Evolutionary conservation across 2,888 invertebrate genomes (phyloP), one percentile per base, ranked within the genome.

Genomic region (Chalcosyrphus nemorum): DNA sequence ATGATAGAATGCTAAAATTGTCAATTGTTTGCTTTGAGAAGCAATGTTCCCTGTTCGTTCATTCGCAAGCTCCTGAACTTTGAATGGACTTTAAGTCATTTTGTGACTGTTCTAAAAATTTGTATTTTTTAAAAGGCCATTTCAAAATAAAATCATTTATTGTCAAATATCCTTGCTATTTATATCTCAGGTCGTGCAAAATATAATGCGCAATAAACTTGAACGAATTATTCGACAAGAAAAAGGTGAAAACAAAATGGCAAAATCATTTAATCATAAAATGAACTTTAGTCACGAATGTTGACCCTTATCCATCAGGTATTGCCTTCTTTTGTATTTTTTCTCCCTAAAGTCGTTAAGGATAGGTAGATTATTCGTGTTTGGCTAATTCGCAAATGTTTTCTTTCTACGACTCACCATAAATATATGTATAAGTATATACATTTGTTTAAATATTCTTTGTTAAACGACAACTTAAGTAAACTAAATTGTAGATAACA

Each of bases 251-350:
- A 29, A 45, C 29, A 29, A 29, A 61, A 29, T 45, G 43, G 32
- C 45, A 29, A 61, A 61, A 17, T 19, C 43, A 24, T 61, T 61
- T 29, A 61, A 52, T 29, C 19, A 29, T 61, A 29, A 61, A 61
- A 61, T 45, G 43, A 45, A 32, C 32, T 17, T 17, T 29, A 15
- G 45, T 61, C 61, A 61, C 61, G 45, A 61, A 61, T 21, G 15
- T 59, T 43, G 59, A 59, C 56, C 56, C 21, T 35, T 21, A 6
- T 38, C n/a, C 41, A 24, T 2, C 24, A 24, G 27, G 24, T 27
- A 27, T 15, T 45, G 17, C 43, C 45, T 61, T 61, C 45, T 61
- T 17, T 45, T 29, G 29, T n/a, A 43, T 24, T 59, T 13, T 13
- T 3, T 52, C 15, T 24, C 17, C 56, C 17, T 43, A 43, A 17